Evolutionary conservation across 2,888 invertebrate genomes (phyloP), one percentile per base, ranked within the genome.

Genomic region (Barypeithes pellucidus): DNA sequence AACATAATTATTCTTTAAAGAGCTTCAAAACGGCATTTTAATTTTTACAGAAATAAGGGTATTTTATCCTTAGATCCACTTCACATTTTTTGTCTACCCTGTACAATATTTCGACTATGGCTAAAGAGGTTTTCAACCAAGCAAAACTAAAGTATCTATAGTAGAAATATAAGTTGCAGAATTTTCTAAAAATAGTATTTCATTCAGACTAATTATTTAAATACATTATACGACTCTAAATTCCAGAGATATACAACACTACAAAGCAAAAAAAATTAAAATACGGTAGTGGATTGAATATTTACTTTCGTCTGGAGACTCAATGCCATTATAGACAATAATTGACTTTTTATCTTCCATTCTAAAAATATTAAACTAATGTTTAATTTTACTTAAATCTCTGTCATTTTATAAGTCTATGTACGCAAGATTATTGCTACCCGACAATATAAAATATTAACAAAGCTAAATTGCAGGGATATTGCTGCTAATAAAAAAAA

Each of bases 191-290:
- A n/a, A n/a, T n/a, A n/a, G n/a, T n/a, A n/a, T n/a, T n/a, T n/a
- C n/a, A n/a, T n/a, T n/a, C n/a, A n/a, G n/a, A n/a, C n/a, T n/a
- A n/a, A n/a, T n/a, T n/a, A n/a, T 9, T 9, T 29, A 29, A 29
- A 29, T 29, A 29, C 5, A 29, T 29, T 29, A 4, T 4, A 29
- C 29, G 29, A 29, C 29, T 29, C 8, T 7, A 50, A 22, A 22
- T 0, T 22, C 11, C 11, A 50, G 12, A 2, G 11, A 50, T 9
- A 8, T n/a, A n/a, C 14, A 47, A 18, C 29, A 29, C 9, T 29
- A 7, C 9, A 33, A 33, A 57, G 7, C 33, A 57, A 57, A n/a
- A 16, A 57, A 57, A 57, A 57, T 14, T 4, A n/a, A n/a, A n/a
- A n/a, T n/a, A 33, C 16, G 33, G 54, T 57, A 33, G 33, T 18